Evolutionary conservation across 2,888 invertebrate genomes (phyloP), one percentile per base, ranked within the genome.

Genomic region (Callinectes sapidus): DNA sequence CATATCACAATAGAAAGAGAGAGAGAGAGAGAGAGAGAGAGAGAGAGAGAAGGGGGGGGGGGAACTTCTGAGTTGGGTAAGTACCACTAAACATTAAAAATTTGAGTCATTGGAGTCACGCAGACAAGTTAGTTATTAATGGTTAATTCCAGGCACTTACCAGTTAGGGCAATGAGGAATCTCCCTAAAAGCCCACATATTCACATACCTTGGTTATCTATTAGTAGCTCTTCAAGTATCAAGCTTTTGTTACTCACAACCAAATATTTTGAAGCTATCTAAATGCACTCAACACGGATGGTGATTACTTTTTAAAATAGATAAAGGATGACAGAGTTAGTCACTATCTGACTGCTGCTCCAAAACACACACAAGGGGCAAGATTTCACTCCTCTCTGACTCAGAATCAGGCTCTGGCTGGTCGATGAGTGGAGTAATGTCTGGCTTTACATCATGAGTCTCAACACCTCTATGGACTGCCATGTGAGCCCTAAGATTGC

Each of bases 401-500:
- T 81, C 81, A 16, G 81, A 81, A 0, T 81, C 81, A 16, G 32
- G 81, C 35, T 81, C 35, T 23, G 23, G 23, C 61, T 61, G 18
- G 61, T 61, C 23, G 2, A 61, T 61, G 61, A 18, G 61, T 61
- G 18, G 3, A 61, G 23, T 23, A 61, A 23, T 23, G 10, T 71
- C 71, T 28, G 71, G 71, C 28, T 71, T 71, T 71, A n/a, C 71
- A 35, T 90, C 86, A 86, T 28, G n/a, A 39, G 8, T 39, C 55
- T 86, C 77, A 86, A 13, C n/a, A 42, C 28, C 23, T 39, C 71
- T 87, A 87, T 91, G 91, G 16, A 91, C 85, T 2, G 77, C 42
- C 91, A 66, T 39, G 48, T 91, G 91, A 6, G 91, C 91, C 61
- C 55, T 91, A 16, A 91, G 54, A 48, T 91, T 91, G 71, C 91